Conservation (phyloP, 35 echinoderm and acorn worm genomes). For the Chiridota heheva region DNA sequence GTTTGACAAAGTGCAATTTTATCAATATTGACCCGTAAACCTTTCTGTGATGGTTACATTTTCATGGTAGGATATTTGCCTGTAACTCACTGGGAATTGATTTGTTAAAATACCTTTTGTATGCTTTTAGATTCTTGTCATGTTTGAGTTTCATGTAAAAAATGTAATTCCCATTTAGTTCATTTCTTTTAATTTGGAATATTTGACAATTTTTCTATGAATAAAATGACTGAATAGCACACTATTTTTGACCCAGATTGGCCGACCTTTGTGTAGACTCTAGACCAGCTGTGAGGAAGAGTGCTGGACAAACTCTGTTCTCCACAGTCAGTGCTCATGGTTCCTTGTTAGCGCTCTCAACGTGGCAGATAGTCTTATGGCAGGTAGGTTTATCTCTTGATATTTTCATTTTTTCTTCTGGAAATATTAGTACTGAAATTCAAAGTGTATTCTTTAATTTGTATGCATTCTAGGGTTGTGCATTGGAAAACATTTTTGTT, state of each 20-base stretch:
- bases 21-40: no score
- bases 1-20: no score
- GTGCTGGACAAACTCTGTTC: conserved; percentile 94
- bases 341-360: conserved; percentile 75
- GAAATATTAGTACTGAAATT: not conserved
- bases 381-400: conserved; percentile 71
- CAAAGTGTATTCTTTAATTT: not conserved
- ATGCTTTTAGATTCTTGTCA: no score
- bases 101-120: no score
- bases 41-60: no score
- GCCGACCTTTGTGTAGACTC: conserved; percentile 97
- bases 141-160: no score
- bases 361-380: conserved; percentile 98
- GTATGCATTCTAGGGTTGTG: not conserved
- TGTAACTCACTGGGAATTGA: no score
- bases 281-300: conserved; percentile 94
- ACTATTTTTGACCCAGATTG: conserved; percentile 38
- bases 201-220: no score
- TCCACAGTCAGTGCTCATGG: conserved; percentile 99
- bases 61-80: no score
- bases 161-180: no score
- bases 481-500: not conserved
- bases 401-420: not conserved
- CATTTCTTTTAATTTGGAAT: no score
- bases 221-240: no score